These are phyloP conservation scores for Ypsolopha scabrella DNA, from an alignment of 2,888 invertebrate genomes.

Conservation along the genomic window DNA sequence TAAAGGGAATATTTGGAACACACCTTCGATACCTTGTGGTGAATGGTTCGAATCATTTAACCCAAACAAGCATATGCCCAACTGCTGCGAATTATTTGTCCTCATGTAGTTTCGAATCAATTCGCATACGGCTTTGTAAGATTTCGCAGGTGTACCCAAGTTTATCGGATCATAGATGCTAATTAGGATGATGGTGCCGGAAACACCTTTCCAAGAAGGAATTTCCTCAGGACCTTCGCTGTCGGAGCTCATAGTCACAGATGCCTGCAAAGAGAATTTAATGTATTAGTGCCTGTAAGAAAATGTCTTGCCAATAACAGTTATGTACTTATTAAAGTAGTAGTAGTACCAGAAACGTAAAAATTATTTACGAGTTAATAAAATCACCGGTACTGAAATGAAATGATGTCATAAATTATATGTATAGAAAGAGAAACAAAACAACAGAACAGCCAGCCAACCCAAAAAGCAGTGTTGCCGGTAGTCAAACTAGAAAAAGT, in stretches of 20 bases:
- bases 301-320: too few species aligned
- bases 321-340: too few species aligned
- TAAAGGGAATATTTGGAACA: constrained; percentile 44
- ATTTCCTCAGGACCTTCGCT: constrained; percentile 35
- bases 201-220: constrained; percentile 38
- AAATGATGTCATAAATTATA: too few species aligned
- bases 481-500: too few species aligned
- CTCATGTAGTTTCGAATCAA: constrained; percentile 42
- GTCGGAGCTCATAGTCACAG: constrained; percentile 24
- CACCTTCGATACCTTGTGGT: constrained; percentile 36
- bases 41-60: constrained; percentile 31
- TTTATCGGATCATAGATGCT: constrained; percentile 35
- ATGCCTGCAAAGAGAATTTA: too few species aligned
- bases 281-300: too few species aligned
- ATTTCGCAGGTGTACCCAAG: constrained; percentile 22
- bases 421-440: too few species aligned
- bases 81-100: constrained; percentile 30
- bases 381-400: too few species aligned
- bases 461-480: too few species aligned
- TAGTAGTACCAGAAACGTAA: too few species aligned
- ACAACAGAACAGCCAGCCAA: too few species aligned
- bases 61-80: constrained; percentile 51
- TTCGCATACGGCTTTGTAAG: constrained; percentile 41
- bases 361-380: too few species aligned
- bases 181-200: constrained; percentile 49